These are phyloP conservation scores for Alligator mississippiensis DNA, from an alignment of 2,113 vertebrate species.

Conservation along the genomic window DNA sequence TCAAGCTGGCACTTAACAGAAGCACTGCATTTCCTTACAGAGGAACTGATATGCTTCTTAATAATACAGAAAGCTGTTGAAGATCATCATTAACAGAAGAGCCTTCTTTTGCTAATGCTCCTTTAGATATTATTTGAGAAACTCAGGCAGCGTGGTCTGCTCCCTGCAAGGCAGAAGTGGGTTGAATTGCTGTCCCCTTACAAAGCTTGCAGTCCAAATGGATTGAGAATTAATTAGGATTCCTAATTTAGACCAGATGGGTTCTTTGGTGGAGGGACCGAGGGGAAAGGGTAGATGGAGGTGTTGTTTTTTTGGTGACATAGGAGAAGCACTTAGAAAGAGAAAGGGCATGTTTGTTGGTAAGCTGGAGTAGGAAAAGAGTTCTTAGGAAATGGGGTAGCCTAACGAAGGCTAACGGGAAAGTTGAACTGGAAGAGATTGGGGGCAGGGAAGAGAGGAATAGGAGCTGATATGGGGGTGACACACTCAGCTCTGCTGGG, in stretches of 20 bases:
- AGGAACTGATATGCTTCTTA: neutral
- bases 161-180: neutral
- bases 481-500: no score
- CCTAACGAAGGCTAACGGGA: neutral
- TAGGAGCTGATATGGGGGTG: neutral
- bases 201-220: neutral
- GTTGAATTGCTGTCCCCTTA: neutral
- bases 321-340: neutral
- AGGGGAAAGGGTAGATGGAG: neutral
- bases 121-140: neutral
- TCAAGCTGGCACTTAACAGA: neutral
- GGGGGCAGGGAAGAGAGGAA: neutral
- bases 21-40: neutral
- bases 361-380: neutral
- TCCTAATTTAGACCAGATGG: neutral
- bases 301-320: neutral
- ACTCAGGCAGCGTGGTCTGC: neutral
- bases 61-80: neutral
- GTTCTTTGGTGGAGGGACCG: neutral
- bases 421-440: neutral
- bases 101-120: neutral
- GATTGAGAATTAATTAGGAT: neutral
- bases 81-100: neutral
- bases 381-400: neutral
- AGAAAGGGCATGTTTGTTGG: neutral